A percentile compares a stretch with the other conserved stretches of the same genome.
phyloP scores from a whole-genome alignment of 1,140 invertebrate genomes.

The Ectropis grisescens region DNA sequence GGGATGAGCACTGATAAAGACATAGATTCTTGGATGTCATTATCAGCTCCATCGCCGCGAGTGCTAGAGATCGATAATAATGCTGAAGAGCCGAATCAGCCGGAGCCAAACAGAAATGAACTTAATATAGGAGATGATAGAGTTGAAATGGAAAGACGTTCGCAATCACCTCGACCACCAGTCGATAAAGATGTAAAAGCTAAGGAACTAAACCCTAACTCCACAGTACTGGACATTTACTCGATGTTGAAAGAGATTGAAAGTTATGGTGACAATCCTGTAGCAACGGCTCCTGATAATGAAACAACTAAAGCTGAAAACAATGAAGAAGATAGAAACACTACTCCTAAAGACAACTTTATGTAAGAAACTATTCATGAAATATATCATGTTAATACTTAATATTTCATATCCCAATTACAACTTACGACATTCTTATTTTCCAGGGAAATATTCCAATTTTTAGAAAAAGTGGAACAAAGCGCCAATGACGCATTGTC shows the following conservation, averaged over 20 bases:
- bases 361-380: conserved; percentile 26
- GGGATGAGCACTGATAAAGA: conserved; percentile 61
- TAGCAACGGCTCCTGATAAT: conserved; percentile 17
- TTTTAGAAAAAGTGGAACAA: conserved; percentile 64
- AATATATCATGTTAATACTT: background rate
- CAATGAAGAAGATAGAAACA: conserved; percentile 28
- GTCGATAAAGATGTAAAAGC: conserved; percentile 15
- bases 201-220: conserved; percentile 42
- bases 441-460: conserved; percentile 65
- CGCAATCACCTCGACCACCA: background rate
- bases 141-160: conserved; percentile 3
- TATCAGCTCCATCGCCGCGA: conserved; percentile 47
- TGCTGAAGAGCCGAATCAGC: background rate
- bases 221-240: conserved; percentile 63
- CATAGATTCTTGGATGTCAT: conserved; percentile 66
- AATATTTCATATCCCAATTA: background rate
- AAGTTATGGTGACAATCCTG: conserved; percentile 53
- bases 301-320: conserved; percentile 19
- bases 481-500: conserved; percentile 59
- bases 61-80: conserved; percentile 25
- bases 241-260: conserved; percentile 67
- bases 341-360: conserved; percentile 52
- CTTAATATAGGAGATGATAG: conserved; percentile 6
- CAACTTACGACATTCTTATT: too few species aligned
- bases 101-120: conserved; percentile 5